Evolutionary conservation across 2,888 invertebrate species (phyloP), one percentile per base, ranked within the genome.

Genomic region (Plusia festucae): DNA sequence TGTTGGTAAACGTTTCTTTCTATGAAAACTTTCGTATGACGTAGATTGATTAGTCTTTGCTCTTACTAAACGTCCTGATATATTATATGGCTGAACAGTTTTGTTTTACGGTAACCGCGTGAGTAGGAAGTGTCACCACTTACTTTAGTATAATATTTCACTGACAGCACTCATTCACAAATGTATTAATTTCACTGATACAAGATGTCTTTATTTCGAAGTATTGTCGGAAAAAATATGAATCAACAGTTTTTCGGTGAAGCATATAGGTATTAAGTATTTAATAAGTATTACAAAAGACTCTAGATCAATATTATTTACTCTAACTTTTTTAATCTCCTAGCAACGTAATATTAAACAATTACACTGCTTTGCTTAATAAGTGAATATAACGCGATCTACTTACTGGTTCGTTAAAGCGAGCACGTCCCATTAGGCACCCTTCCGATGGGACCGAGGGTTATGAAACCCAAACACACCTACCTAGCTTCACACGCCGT

Each of bases 401-500:
- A 51, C 32, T 22, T 65, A 51, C 32, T 22, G 57, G 61, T 78
- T 65, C 56, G 65, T 70, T 70, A 63, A 62, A 78, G 60, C 56
- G 52, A 53, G 57, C 57, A 73, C 73, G 67, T 63, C 61, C 69
- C 75, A 82, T 72, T 82, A 76, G 57, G 65, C 82, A 82, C 81
- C 82, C 82, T 55, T 53, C 68, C 40, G 20, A 51, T 62, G 46
- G 40, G 40, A 40, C 40, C 6, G 40, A n/a, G 40, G 40, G 46
- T 16, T 49, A 20, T 53, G 49, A 51, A 46, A 51, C 30, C 59
- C 55, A 55, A 66, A 51, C 61, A 65, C 56, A 58, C 65, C 32
- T 60, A 62, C 66, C 64, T 54, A 53, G 59, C 62, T 59, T 30
- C 53, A 44, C 58, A 53, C 64, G 52, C 27, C 18, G 57, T 20